Base-by-base conservation (phyloP, 2,888 invertebrate species). In the Antheraea yamamai region DNA sequence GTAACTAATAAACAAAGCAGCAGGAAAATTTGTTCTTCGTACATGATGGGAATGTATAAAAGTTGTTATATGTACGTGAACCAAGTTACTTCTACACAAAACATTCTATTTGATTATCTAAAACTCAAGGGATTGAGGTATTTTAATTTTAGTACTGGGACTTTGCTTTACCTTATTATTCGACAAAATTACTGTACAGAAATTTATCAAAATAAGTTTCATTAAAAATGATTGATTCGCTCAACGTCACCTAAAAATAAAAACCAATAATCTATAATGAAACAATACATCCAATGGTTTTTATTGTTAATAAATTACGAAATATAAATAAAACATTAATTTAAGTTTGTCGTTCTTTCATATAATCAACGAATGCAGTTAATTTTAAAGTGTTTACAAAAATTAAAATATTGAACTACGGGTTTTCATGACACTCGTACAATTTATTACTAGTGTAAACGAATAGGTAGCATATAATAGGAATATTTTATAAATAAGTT, bases 1-100 rank as follows among this genome's bases (percentile, higher is more conserved):
- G 86, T 89, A 91, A 91, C 89, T 88, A 88, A 89, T 88, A 90
- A 91, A 91, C 90, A 91, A 88, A 86, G 86, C 80, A 81, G 79
- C 79, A 79, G 82, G 84, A 82, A 83, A 87, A 86, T 85, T 86
- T 86, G 87, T 87, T 85, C 83, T 64, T 70, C 70, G 81, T 78
- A 84, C 85, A 82, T 82, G 81, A 75, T 66, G 78, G 76, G 82
- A 81, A 81, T 81, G 75, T 78, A 77, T 78, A 80, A 80, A 79
- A 77, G 77, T 70, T 70, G 20, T 39, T 70, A 39, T 39, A 70
- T 39, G 16, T 70, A 35, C 39, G n/a, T 74, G 75, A 72, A 71
- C 23, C 47, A 75, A 77, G 75, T 77, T 61, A 61, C 26, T 66
- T 26, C 16, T 30, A 30, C 26, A 3, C 61, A 66, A 30, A 64